Evolutionary conservation across 2,888 invertebrate genomes (phyloP), one percentile per base, ranked within the genome.

Genomic region (Drosophila pegasa): DNA sequence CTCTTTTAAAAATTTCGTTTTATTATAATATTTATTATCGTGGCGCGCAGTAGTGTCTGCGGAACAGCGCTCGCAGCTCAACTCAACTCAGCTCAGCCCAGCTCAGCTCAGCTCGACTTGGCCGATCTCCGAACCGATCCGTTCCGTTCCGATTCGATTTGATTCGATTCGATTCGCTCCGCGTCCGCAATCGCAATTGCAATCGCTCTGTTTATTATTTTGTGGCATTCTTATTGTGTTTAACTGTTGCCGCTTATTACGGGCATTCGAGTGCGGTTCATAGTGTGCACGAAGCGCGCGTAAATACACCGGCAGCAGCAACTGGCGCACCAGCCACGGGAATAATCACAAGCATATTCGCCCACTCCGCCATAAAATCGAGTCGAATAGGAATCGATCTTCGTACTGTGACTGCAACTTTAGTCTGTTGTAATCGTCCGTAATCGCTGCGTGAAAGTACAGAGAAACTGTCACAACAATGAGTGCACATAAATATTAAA

Each of bases 21-120:
- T 90, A 90, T 92, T 92, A 92, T 92, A 92, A 92, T 92, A 92
- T 92, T 92, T 92, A 92, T 92, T 92, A 92, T 91, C 91, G 89
- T 91, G 86, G 90, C 89, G 89, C 91, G 91, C 91, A 90, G 91
- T 90, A 91, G 91, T 91, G 90, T 90, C 91, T 90, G 87, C 90
- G 90, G 90, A 90, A 89, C 83, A 79, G 83, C 82, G 76, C 76
- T 84, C 71, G 78, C 61, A 64, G 58, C 56, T 71, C 47, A 65
- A 60, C 63, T 70, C 68, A 54, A 72, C 78, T 80, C 67, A 56
- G 59, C 55, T 80, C 67, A 60, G 59, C 55, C 76, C 67, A 60
- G 62, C 73, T 67, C 60, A 35, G 60, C 68, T 72, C 61, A 29
- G 54, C 55, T 62, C 63, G 54, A 59, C 59, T 75, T 54, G 59